Evolutionary conservation across 2,888 invertebrate species (phyloP).

Genomic region (Aleiodes alternator): DNA sequence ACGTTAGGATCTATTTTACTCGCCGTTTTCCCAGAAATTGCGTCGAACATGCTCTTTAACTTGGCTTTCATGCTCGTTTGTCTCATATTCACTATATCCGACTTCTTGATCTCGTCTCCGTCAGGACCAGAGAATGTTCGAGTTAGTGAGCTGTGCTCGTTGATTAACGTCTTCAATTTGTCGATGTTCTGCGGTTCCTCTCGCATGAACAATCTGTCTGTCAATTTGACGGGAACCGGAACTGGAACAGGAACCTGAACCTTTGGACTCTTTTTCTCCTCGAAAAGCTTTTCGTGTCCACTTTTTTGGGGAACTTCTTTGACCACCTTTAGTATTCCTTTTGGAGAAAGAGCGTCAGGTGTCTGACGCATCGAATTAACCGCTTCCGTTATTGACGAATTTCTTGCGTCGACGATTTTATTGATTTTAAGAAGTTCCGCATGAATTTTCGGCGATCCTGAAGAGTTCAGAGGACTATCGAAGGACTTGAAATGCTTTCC

Average conservation of each 20-base stretch:
- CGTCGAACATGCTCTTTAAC: slow-evolving; percentile 73
- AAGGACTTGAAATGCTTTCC: slow-evolving; percentile 72
- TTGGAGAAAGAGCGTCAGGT: slow-evolving; percentile 24
- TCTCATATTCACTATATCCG: slow-evolving; percentile 71
- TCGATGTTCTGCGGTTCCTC: slow-evolving; percentile 70
- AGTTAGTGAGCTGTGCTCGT: slow-evolving; percentile 64
- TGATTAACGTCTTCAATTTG: slow-evolving; percentile 65
- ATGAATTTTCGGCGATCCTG: background rate
- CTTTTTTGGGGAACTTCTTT: slow-evolving; percentile 18
- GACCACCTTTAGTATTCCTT: slow-evolving; percentile 26
- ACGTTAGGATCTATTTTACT: slow-evolving; percentile 71
- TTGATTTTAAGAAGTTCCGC: background rate
- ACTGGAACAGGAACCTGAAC: slow-evolving; percentile 3
- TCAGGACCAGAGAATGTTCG: slow-evolving; percentile 66
- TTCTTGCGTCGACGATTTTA: background rate
- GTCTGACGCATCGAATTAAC: background rate
- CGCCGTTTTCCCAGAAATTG: slow-evolving; percentile 71
- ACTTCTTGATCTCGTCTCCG: slow-evolving; percentile 71
- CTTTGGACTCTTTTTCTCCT: slow-evolving; percentile 21
- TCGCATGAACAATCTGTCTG: slow-evolving; percentile 72
- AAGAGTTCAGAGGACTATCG: slow-evolving; percentile 46
- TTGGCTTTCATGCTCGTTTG: slow-evolving; percentile 71
- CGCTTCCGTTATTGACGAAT: background rate
- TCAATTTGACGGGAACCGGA: slow-evolving; percentile 54
- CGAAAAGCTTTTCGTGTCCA: slow-evolving; percentile 9